Percentiles rank a stretch among this genome's conserved stretches.
These are phyloP conservation scores for Lissonota sp. DNA, from an alignment of 2,888 invertebrate genomes.

Conservation along the genomic window DNA sequence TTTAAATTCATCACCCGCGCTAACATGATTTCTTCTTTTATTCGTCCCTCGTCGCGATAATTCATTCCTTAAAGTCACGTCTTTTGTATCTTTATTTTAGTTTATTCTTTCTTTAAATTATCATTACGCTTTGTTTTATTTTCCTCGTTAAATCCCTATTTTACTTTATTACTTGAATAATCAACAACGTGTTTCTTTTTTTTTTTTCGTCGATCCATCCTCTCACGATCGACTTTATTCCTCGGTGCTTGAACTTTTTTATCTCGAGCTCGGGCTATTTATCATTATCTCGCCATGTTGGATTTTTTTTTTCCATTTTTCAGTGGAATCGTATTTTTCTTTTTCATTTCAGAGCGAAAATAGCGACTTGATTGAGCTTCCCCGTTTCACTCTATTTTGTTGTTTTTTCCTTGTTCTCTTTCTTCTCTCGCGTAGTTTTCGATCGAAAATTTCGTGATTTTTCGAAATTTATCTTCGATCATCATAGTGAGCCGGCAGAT, in stretches of 20 bases:
- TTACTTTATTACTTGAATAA: constrained; percentile 74
- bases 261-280: constrained; percentile 29
- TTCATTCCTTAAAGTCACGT: constrained; percentile 69
- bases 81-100: constrained; percentile 59
- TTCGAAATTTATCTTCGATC: constrained; percentile 71
- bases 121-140: constrained; percentile 44
- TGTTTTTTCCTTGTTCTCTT: constrained; percentile 44
- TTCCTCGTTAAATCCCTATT: constrained; percentile 64
- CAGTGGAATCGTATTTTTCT: constrained; percentile 34
- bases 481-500: no score
- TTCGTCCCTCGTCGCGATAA: constrained; percentile 54
- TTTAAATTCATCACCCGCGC: constrained; percentile 38
- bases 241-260: constrained; percentile 56
- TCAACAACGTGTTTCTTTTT: constrained; percentile 69
- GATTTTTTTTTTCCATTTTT: constrained; percentile 29
- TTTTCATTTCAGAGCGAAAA: constrained; percentile 53
- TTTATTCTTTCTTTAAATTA: constrained; percentile 55
- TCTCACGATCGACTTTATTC: not conserved
- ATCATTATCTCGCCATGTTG: constrained; percentile 38
- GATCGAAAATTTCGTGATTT: constrained; percentile 72
- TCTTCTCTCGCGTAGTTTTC: constrained; percentile 50
- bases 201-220: not conserved
- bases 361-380: constrained; percentile 74
- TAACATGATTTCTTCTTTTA: constrained; percentile 12
- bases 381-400: constrained; percentile 57